Conservation (phyloP, 2,113 vertebrate genomes). For the Alces alces region DNA sequence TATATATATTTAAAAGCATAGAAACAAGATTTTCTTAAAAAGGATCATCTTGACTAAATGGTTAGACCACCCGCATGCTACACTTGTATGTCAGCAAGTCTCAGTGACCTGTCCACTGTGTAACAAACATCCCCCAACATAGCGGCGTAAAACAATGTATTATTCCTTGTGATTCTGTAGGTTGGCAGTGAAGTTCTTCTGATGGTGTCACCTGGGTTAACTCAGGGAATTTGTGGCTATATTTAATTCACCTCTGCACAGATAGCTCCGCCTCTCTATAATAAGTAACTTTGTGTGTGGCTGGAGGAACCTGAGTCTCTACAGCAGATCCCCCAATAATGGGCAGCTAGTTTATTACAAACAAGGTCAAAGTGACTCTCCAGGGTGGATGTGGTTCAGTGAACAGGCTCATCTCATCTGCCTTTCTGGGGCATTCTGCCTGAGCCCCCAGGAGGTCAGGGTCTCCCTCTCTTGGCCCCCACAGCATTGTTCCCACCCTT, state of each 20-base stretch:
- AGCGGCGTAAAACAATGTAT: rapidly evolving
- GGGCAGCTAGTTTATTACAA: not conserved
- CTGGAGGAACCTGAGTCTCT: not conserved
- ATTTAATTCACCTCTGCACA: not conserved
- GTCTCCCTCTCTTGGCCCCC: not conserved
- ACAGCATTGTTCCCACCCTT: not conserved
- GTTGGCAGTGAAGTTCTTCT: not conserved
- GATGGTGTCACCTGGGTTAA: not conserved
- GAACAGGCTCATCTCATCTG: not conserved
- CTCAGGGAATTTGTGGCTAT: not conserved
- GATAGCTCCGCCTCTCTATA: not conserved
- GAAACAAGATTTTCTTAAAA: not conserved
- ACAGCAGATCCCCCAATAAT: not conserved
- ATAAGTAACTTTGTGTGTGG: not conserved
- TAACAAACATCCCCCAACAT: not conserved
- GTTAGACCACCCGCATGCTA: not conserved
- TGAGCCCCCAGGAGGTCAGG: not conserved
- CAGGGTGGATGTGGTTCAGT: not conserved
- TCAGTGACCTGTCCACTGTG: not conserved
- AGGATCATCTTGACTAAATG: not conserved
- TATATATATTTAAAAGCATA: not conserved
- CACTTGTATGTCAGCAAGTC: not conserved
- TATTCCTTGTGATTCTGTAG: not conserved
- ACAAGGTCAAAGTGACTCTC: not conserved
- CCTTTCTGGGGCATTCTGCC: not conserved